A percentile compares a stretch with the other conserved stretches of the same genome.
Conservation (phyloP, 2,113 vertebrate species). For the Ptyas mucosa region DNA sequence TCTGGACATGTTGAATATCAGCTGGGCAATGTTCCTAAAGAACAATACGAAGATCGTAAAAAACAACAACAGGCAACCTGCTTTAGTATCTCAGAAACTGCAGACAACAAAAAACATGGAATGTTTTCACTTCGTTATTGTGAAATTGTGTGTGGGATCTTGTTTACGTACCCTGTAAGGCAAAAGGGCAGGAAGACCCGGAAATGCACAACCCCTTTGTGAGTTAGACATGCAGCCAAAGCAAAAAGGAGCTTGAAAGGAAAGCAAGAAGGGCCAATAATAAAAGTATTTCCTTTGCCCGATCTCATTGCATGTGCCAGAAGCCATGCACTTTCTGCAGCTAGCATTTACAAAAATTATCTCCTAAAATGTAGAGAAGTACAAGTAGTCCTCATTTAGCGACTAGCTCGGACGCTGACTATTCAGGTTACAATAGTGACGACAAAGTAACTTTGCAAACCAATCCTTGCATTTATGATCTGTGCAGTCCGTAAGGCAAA, state of each 20-base stretch:
- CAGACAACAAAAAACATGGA: constrained; percentile 9
- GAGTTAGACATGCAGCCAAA: constrained; percentile 38
- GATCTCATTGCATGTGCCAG: background rate
- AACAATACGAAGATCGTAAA: constrained; percentile 13
- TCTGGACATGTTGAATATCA: constrained; percentile 11
- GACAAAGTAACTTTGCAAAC: background rate
- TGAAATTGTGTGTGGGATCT: background rate
- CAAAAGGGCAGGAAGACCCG: constrained; percentile 14
- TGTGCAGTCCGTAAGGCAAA: background rate
- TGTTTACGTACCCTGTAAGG: background rate
- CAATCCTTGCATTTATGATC: background rate
- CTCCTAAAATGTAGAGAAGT: background rate
- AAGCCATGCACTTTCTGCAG: background rate
- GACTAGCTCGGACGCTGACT: background rate
- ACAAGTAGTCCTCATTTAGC: background rate
- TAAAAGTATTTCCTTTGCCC: constrained; percentile 13
- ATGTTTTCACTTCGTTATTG: background rate
- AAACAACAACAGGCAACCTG: constrained; percentile 6
- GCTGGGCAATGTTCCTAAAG: background rate
- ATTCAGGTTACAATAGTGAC: background rate
- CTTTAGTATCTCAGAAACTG: constrained; percentile 35
- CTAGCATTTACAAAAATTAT: background rate
- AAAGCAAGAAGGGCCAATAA: background rate
- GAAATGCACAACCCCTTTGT: constrained; percentile 10
- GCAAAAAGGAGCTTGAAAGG: background rate